Percentiles rank a stretch among this genome's conserved stretches.
Evolutionary conservation across 2,113 vertebrate species (phyloP).

Genomic region (Leuciscus idus): DNA sequence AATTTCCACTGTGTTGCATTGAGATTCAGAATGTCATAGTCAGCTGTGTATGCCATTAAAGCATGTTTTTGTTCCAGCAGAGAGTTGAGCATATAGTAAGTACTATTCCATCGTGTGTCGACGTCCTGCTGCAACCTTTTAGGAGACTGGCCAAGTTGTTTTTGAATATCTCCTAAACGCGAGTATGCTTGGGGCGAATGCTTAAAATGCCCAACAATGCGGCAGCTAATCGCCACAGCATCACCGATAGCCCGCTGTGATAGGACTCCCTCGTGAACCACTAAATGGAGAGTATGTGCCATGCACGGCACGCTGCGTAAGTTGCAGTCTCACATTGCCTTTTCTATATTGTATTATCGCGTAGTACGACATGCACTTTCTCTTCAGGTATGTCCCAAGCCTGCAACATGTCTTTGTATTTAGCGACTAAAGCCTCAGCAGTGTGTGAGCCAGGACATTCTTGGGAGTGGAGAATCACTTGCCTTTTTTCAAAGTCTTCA

Average conservation of each 20-base stretch:
- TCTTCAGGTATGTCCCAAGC: too few species aligned
- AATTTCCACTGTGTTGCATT: constrained; percentile 2
- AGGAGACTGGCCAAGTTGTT: neutral
- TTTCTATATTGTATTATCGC: too few species aligned
- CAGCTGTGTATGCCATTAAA: neutral
- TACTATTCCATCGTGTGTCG: neutral
- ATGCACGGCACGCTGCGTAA: too few species aligned
- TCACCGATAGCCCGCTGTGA: too few species aligned
- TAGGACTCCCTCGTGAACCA: too few species aligned
- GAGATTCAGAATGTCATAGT: neutral
- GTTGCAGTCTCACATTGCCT: too few species aligned
- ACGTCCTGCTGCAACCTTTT: neutral
- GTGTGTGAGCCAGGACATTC: too few species aligned
- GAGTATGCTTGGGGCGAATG: neutral
- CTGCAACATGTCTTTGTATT: too few species aligned
- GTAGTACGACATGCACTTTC: too few species aligned
- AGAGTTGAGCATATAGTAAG: neutral
- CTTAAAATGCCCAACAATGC: constrained; percentile 1
- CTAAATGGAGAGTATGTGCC: too few species aligned
- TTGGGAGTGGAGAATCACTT: neutral
- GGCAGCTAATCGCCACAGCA: neutral
- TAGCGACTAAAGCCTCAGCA: too few species aligned
- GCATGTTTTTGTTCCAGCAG: constrained; percentile 15
- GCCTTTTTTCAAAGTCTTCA: neutral
- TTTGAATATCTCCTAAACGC: neutral